Base-by-base conservation (phyloP, 2,888 invertebrate genomes). In the Pantelozetes paolii region DNA sequence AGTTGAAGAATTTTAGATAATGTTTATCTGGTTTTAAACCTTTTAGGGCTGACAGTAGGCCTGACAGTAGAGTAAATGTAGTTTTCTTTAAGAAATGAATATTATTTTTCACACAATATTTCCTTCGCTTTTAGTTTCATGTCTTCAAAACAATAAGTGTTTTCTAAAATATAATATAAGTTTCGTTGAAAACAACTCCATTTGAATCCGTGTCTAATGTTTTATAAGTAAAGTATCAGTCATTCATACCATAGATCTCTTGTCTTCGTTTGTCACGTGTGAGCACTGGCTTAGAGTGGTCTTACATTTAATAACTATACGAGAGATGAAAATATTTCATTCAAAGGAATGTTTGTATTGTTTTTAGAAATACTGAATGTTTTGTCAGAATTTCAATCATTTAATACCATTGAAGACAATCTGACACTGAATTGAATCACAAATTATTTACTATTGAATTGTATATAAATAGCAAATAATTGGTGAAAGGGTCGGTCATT, bases 91-190 rank as follows among this genome's bases (percentile, higher is more conserved):
- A 45, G 45, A 45, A 45, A 45, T 15, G 18, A 2, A 45, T 45
- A 45, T 45, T 13, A 45, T 45, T 20, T 54, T 54, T 54, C 54
- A 26, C 26, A 54, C 54, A 54, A 54, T 54, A 54, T 54, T 54
- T 23, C 11, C 9, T 54, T 54, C 54, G 45, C 15, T 15, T 45
- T 18, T 15, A 36, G 36, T 36, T 36, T 36, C 36, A 36, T 20
- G 54, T 11, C 26, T 54, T 54, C 18, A 23, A 20, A 54, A 54
- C 54, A 54, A 54, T 26, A 26, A 50, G n/a, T 45, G 45, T 5
- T 50, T 20, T 50, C 50, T 50, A 50, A 50, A 50, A 50, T 50
- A n/a, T 20, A 50, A 50, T 50, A 20, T 50, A 50, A 50, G 9
- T 20, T 54, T 13, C 26, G 54, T 8, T 11, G 1, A 54, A 54